Evolutionary conservation across 1,140 invertebrate genomes (phyloP).

Genomic region (Zaprionus ghesquierei): DNA sequence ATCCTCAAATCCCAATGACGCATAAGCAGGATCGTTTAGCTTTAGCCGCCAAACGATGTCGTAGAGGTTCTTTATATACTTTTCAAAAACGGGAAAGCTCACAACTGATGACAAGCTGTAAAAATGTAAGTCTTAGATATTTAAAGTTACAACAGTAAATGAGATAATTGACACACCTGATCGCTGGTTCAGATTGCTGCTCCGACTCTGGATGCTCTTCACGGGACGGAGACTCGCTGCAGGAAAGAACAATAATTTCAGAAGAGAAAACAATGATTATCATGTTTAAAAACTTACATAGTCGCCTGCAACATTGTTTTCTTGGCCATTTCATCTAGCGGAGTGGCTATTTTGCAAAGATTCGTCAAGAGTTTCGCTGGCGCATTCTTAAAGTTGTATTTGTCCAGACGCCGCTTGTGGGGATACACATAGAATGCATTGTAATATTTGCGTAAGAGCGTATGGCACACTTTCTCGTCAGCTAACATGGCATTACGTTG

Average conservation of each 20-base stretch:
- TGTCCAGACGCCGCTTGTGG: neutral
- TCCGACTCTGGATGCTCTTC: neutral
- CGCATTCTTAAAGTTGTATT: neutral
- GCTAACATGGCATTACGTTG: neutral
- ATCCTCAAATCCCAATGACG: conserved; percentile 29
- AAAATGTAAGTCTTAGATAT: neutral
- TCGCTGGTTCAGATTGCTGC: neutral
- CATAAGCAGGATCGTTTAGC: conserved; percentile 8
- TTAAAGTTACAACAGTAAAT: neutral
- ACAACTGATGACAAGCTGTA: conserved; percentile 19
- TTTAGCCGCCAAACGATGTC: conserved; percentile 40
- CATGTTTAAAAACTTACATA: neutral
- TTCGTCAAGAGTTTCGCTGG: neutral
- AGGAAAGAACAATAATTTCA: neutral
- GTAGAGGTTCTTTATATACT: conserved; percentile 30
- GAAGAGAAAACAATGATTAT: neutral
- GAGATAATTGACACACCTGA: neutral
- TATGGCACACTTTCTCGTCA: neutral
- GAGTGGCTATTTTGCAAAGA: conserved; percentile 7
- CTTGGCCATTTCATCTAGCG: conserved; percentile 5
- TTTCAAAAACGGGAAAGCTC: conserved; percentile 31
- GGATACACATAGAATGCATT: conserved; percentile 23
- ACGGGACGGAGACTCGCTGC: neutral
- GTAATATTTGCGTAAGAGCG: conserved; percentile 18
- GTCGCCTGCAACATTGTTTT: neutral